Base-by-base conservation (phyloP, 2,113 vertebrate species). In the Nannobrachium achirus region DNA sequence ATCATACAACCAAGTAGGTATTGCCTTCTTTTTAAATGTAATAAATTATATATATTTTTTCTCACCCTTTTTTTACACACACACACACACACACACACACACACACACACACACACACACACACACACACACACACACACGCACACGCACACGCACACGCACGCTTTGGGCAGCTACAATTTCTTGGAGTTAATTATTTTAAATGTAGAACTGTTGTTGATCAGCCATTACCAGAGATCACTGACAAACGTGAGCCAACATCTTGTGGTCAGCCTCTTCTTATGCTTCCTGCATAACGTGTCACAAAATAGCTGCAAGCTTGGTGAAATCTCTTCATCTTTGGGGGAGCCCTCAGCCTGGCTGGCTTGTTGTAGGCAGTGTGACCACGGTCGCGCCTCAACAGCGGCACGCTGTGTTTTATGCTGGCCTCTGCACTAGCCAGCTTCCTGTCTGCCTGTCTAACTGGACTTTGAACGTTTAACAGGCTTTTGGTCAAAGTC, bases 401-500 rank as follows among this genome's bases (percentile, higher is more conserved):
- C 49, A n/a, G 33, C 0, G 25, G 48, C 10, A 4, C 15, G 11
- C 3, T 13, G 4, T 40, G 50, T 42, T 25, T 25, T 56, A 33
- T 8, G n/a, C 8, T 52, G 33, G 2, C 42, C 14, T 10, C 33
- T 8, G 5, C 13, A n/a, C 1, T 25, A 46, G 33, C 60, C 18
- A 20, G 4, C 25, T 18, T 13, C n/a, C 40, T 57, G 42, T 7
- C 25, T 48, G 11, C 6, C 45, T 48, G 45, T n/a, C 45, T 48
- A n/a, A 14, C 11, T 48, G 11, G n/a, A 20, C 16, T 10, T 0
- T 61, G 1, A 60, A 44, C 41, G 52, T 69, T 51, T 50, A 3
- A 40, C 15, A 62, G 18, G 10, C 11, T 60, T 71, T 63, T 0
- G 1, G 46, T 63, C 16, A 20, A 55, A 79, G 66, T 49, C 69